Evolutionary conservation across 2,888 invertebrate genomes (phyloP).

Genomic region (Listrodromus nycthemerus): DNA sequence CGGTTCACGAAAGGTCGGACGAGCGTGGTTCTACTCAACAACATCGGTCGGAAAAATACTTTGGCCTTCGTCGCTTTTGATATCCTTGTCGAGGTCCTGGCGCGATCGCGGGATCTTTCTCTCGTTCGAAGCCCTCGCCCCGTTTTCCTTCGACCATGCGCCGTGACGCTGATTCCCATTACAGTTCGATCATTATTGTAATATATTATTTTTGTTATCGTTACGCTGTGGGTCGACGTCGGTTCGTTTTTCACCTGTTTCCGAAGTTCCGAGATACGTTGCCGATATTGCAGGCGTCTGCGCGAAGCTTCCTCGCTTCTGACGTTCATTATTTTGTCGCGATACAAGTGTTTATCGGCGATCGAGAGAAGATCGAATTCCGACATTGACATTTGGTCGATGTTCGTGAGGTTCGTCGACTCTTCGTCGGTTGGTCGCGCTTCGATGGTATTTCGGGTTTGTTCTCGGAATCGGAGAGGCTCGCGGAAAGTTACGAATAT

Average conservation of each 20-base stretch:
- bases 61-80: conserved; percentile 60
- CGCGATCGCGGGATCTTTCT: conserved; percentile 22
- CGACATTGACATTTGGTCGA: conserved; percentile 74
- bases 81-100: conserved; percentile 47
- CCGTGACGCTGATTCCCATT: not conserved
- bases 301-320: conserved; percentile 68
- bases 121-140: conserved; percentile 27
- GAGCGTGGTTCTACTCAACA: too few relatives aligned
- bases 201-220: too few relatives aligned
- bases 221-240: not conserved
- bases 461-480: conserved; percentile 69
- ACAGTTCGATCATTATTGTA: not conserved
- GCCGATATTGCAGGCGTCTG: conserved; percentile 66
- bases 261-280: conserved; percentile 62
- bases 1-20: too few relatives aligned
- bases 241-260: conserved; percentile 58
- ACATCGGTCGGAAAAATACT: conserved; percentile 31
- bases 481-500: conserved; percentile 78
- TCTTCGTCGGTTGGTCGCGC: conserved; percentile 34
- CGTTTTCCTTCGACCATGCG: conserved; percentile 4
- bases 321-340: conserved; percentile 66
- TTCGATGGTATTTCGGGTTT: conserved; percentile 16
- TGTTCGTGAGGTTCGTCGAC: conserved; percentile 56
- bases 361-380: conserved; percentile 74
- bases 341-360: conserved; percentile 73